Percentiles rank a stretch among this genome's conserved stretches.
Conservation (phyloP, 2,113 vertebrate genomes). For the Epinephelus lanceolatus region DNA sequence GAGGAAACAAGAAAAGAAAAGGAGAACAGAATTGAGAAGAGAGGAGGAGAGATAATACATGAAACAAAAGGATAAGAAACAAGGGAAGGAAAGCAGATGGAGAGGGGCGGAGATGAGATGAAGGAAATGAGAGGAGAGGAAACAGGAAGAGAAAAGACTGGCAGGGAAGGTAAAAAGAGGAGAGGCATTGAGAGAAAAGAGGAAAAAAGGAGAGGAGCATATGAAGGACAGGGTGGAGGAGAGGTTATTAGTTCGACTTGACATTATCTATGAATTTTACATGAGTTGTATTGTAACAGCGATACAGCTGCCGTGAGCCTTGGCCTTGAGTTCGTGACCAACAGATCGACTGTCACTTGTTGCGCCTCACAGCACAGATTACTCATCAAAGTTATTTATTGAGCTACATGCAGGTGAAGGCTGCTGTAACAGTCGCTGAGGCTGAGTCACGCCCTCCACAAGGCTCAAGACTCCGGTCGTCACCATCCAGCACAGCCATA, state of each 20-base stretch:
- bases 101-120: not conserved
- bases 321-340: conserved; percentile 11
- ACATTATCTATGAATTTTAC: conserved; percentile 37
- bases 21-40: accelerated
- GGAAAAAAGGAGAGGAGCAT: not conserved
- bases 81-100: too few relatives aligned
- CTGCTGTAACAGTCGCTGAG: not conserved
- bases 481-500: too few relatives aligned
- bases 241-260: conserved; percentile 21
- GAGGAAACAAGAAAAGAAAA: not conserved
- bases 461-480: not conserved
- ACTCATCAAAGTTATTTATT: conserved; percentile 38
- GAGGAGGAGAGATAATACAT: not conserved
- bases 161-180: not conserved
- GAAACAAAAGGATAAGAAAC: not conserved
- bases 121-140: not conserved
- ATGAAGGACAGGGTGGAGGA: conserved; percentile 9
- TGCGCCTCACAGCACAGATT: conserved; percentile 2
- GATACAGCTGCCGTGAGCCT: not conserved
- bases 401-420: conserved; percentile 35
- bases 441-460: not conserved
- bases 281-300: not conserved
- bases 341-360: conserved; percentile 22
- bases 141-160: not conserved
- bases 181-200: not conserved